Evolutionary conservation across 2,797 vertebrate species (phyloP).

Genomic region (Liparis tanakae): DNA sequence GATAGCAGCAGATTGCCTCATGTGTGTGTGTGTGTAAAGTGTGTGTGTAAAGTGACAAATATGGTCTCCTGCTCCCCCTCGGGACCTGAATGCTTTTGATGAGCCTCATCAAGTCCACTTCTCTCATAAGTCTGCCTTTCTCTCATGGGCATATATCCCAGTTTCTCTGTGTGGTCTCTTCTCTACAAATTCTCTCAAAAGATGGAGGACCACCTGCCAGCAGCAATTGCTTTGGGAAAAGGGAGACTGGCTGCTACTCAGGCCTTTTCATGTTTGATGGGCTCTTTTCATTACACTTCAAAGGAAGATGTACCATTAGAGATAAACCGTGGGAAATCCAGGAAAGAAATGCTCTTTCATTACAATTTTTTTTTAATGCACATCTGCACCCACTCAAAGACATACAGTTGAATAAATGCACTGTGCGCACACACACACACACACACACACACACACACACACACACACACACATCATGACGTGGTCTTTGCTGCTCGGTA

Average conservation of each 20-base stretch:
- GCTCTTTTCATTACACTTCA: constrained; percentile 61
- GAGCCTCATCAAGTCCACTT: constrained; percentile 64
- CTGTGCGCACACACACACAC: constrained; percentile 10
- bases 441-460: not conserved
- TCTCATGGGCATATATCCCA: constrained; percentile 56
- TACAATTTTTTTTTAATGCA: constrained; percentile 35
- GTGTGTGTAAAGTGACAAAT: constrained; percentile 34
- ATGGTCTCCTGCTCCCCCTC: constrained; percentile 48
- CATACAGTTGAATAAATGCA: constrained; percentile 20
- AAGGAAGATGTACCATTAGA: constrained; percentile 49
- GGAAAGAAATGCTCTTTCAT: constrained; percentile 48
- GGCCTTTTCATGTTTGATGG: constrained; percentile 68
- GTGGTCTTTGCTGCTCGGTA: constrained; percentile 51
- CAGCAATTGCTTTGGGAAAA: constrained; percentile 61
- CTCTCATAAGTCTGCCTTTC: constrained; percentile 55
- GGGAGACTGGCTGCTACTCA: constrained; percentile 54
- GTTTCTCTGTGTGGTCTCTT: constrained; percentile 53
- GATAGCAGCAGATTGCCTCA: constrained; percentile 72
- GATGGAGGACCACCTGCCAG: constrained; percentile 69
- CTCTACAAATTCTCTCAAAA: constrained; percentile 69
- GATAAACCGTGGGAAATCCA: constrained; percentile 51
- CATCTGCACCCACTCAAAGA: constrained; percentile 42
- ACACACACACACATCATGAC: constrained; percentile 8
- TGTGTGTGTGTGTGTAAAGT: constrained; percentile 42
- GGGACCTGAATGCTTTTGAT: constrained; percentile 64